Percentiles rank a stretch among this genome's conserved stretches.
These are phyloP conservation scores for Octonoba sinensis DNA, from an alignment of 2,888 invertebrate genomes.

Conservation along the genomic window DNA sequence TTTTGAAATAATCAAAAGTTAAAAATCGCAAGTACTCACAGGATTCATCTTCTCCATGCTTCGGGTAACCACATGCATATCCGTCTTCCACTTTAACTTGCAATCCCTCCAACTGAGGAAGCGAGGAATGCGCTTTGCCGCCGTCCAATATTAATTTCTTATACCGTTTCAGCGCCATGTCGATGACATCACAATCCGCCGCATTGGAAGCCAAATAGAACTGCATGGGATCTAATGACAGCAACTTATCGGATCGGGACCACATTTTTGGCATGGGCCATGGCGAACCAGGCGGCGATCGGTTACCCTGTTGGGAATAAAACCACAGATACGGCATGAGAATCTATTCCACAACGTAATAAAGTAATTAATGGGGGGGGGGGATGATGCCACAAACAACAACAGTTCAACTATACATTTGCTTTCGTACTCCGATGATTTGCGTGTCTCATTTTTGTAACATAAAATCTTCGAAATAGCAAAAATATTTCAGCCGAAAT, in stretches of 20 bases:
- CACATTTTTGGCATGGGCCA: slow-evolving; percentile 69
- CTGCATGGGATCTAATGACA: slow-evolving; percentile 66
- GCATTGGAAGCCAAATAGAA: slow-evolving; percentile 67
- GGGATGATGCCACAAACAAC: too few species aligned
- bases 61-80: slow-evolving; percentile 66
- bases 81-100: slow-evolving; percentile 54
- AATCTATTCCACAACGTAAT: too few species aligned
- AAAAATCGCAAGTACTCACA: slow-evolving; percentile 53
- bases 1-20: too few species aligned
- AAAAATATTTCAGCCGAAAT: too few species aligned
- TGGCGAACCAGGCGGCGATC: slow-evolving; percentile 69
- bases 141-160: slow-evolving; percentile 54
- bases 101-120: slow-evolving; percentile 33
- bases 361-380: too few species aligned
- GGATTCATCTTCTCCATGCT: slow-evolving; percentile 65
- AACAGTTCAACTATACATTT: too few species aligned
- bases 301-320: slow-evolving; percentile 66
- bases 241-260: slow-evolving; percentile 46
- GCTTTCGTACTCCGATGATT: too few species aligned
- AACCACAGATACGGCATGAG: background rate
- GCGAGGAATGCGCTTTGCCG: slow-evolving; percentile 8
- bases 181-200: slow-evolving; percentile 69
- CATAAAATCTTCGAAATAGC: too few species aligned
- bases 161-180: slow-evolving; percentile 68
- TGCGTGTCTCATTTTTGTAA: too few species aligned